Base-by-base conservation (phyloP, 2,888 invertebrate genomes). In the Dicranocentrus wangi region DNA sequence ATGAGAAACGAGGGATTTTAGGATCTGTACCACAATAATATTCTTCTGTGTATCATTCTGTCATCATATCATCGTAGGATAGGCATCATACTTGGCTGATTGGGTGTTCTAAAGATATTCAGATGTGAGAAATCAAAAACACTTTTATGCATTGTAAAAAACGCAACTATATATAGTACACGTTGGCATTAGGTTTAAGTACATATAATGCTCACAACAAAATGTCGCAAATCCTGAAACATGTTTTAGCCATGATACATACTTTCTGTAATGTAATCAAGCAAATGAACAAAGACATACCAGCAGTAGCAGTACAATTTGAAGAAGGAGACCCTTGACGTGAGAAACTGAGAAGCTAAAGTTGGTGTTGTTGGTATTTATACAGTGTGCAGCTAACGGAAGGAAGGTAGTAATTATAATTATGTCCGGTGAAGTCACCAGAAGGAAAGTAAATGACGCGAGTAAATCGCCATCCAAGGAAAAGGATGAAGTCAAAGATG, bases 361-460 rank as follows among this genome's bases (percentile, higher is more conserved):
- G 13, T 39, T 39, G 7, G 13, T 13, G 39, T 39, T 39, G 39
- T n/a, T n/a, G n/a, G n/a, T n/a, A 39, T 39, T 13, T 39, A 39
- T 13, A 39, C n/a, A n/a, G n/a, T n/a, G n/a, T n/a, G 13, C 39
- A 8, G 39, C 39, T 39, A 39, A 39, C 39, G 13, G 39, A 39
- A 5, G 39, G 5, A 5, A 47, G 15, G 2, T 47, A 47, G 5
- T 3, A 47, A 5, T n/a, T 47, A 3, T 15, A 47, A 47, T 10
- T 15, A 80, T 73, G 78, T 43, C 61, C 1, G 51, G 63, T 28
- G 82, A 82, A 47, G 73, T 82, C 1, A 82, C 65, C 17, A 73
- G 51, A 28, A 55, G 82, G 13, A 73, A 73, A 60, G 63, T 61
- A 1, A 69, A 19, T 28, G 39, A 39, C 1, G 39, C n/a, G 5